Evolutionary conservation across 2,888 invertebrate species (phyloP).

Genomic region (Netelia virgata): DNA sequence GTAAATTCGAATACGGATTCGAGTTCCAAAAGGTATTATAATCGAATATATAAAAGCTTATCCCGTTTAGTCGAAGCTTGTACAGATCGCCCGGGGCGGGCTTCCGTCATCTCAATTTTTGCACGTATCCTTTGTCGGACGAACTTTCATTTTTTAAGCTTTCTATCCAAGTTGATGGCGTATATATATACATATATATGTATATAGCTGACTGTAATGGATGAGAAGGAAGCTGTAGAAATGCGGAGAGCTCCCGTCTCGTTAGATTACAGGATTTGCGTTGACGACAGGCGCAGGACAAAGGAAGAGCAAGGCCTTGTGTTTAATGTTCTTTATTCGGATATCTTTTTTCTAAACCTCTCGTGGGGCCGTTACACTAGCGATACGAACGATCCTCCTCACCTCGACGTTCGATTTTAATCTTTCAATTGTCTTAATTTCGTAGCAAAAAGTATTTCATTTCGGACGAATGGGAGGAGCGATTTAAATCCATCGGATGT

Average conservation of each 20-base stretch:
- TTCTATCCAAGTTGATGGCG: neutral
- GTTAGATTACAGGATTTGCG: slow-evolving; percentile 64
- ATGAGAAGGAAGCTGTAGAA: slow-evolving; percentile 60
- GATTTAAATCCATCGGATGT: neutral
- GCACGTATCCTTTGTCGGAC: slow-evolving; percentile 46
- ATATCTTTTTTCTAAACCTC: slow-evolving; percentile 24
- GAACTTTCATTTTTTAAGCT: slow-evolving; percentile 53
- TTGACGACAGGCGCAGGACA: slow-evolving; percentile 55
- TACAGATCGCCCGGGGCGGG: neutral
- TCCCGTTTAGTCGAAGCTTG: slow-evolving; percentile 26
- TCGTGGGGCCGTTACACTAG: neutral
- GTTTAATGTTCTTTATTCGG: slow-evolving; percentile 11
- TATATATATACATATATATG: slow-evolving; percentile 8
- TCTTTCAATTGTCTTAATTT: no score
- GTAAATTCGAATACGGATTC: slow-evolving; percentile 44
- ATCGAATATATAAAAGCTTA: slow-evolving; percentile 60
- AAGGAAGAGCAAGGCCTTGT: slow-evolving; percentile 40
- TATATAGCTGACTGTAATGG: neutral
- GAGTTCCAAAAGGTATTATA: slow-evolving; percentile 58
- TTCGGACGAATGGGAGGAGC: neutral
- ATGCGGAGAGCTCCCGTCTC: slow-evolving; percentile 44
- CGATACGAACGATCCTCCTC: no score
- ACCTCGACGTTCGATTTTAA: no score
- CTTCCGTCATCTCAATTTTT: slow-evolving; percentile 46
- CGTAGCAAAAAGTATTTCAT: no score